Conservation (phyloP, 1,140 invertebrate species). For the Lethrus apterus region DNA sequence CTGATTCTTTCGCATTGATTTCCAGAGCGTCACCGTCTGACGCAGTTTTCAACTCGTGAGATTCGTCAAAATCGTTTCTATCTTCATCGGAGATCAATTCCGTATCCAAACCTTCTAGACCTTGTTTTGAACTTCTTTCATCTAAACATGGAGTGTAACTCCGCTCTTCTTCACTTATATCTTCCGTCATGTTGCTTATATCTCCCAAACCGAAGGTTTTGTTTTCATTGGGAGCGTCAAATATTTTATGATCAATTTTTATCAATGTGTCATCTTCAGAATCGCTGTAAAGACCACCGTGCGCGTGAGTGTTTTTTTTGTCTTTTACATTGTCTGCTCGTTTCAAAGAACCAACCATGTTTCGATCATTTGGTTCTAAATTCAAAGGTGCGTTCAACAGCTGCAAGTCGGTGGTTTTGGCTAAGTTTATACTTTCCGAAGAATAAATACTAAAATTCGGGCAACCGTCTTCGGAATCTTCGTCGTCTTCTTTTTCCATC, state of each 20-base stretch:
- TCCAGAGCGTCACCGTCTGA: slow-evolving; percentile 39
- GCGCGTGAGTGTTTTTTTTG: slow-evolving; percentile 31
- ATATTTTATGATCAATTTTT: slow-evolving; percentile 19
- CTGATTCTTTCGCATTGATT: slow-evolving; percentile 40
- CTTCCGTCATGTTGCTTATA: slow-evolving; percentile 49
- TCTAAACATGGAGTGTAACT: slow-evolving; percentile 61
- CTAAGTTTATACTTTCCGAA: slow-evolving; percentile 66
- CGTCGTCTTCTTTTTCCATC: slow-evolving; percentile 42
- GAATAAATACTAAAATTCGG: slow-evolving; percentile 80
- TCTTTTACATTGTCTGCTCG: slow-evolving; percentile 25
- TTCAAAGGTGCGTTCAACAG: slow-evolving; percentile 27
- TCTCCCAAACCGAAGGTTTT: slow-evolving; percentile 32
- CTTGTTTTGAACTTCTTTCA: slow-evolving; percentile 35
- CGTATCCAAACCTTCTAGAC: slow-evolving; percentile 55
- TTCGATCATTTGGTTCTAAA: slow-evolving; percentile 24
- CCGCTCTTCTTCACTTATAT: slow-evolving; percentile 54
- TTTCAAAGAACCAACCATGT: slow-evolving; percentile 27
- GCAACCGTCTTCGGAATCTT: slow-evolving; percentile 62
- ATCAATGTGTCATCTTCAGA: slow-evolving; percentile 35
- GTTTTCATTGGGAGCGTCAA: slow-evolving; percentile 15
- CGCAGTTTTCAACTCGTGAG: slow-evolving; percentile 40
- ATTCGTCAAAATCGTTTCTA: slow-evolving; percentile 50
- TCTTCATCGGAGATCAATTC: slow-evolving; percentile 65
- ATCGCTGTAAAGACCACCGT: slow-evolving; percentile 33
- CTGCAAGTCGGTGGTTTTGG: slow-evolving; percentile 48